Base-by-base conservation (phyloP, 2,113 vertebrate species). In the Nymphicus hollandicus region DNA sequence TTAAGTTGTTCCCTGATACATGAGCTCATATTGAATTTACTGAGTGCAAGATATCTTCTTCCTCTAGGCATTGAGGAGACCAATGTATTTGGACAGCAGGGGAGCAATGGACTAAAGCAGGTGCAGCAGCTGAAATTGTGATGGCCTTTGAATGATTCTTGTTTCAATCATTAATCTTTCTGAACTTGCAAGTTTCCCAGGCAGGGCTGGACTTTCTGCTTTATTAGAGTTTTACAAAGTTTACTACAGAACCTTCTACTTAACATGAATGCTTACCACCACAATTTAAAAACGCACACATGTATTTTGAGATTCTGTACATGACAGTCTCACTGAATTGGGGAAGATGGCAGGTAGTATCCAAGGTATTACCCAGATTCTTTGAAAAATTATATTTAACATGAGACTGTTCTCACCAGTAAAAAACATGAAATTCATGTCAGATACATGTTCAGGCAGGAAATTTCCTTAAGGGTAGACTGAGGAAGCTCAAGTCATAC, bases 121-220 rank as follows among this genome's bases (percentile, higher is more conserved):
- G 95, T 96, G 72, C 76, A 88, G 61, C 88, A 89, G 79, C 72
- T 94, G 88, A 69, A 92, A 23, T 80, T 79, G 56, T 94, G 70
- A 55, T 2, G 20, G 80, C 60, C 70, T 93, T 89, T 83, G 52
- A 65, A 5, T 64, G 24, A 13, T 76, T 60, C 72, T 79, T 81
- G 29, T 77, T 87, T 87, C 72, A 91, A 77, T 72, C 87, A 17
- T 78, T 93, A 35, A 89, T 95, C 52, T 72, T 65, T 33, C 20
- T 69, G 39, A 72, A 58, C 65, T 37, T 73, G 28, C 18, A 56
- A 69, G 71, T 50, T 66, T 82, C 41, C 70, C 4, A 58, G 58
- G 50, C 78, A 82, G 50, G 46, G 27, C 47, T 73, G 71, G 37
- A 53, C 24, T 43, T 89, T 7, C 50, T 84, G 65, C 50, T 43